These are phyloP conservation scores for Agrotis exclamationis DNA, from an alignment of 2,888 invertebrate species.

Conservation along the genomic window DNA sequence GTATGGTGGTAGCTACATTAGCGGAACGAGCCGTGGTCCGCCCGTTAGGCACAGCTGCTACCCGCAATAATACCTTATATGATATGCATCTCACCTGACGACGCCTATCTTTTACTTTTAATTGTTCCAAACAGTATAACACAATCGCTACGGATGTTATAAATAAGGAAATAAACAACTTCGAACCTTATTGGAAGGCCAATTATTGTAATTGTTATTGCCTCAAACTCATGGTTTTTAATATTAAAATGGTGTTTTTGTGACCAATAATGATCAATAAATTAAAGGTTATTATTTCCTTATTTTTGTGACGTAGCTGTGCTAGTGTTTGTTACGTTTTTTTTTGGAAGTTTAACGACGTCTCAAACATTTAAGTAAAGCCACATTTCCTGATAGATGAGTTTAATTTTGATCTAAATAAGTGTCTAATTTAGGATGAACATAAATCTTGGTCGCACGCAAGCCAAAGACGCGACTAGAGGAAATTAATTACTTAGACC, in stretches of 20 bases:
- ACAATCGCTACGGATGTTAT: constrained; percentile 3
- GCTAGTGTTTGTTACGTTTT: not conserved
- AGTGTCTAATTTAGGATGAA: constrained; percentile 13
- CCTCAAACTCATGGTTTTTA: not conserved
- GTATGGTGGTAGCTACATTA: constrained; percentile 63
- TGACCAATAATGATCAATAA: not conserved
- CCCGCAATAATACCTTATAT: constrained; percentile 67
- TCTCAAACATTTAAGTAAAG: not conserved
- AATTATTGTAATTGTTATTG: constrained; percentile 4
- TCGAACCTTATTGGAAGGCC: constrained; percentile 14
- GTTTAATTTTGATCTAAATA: constrained; percentile 23
- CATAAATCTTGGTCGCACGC: constrained; percentile 29
- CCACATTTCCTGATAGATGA: constrained; percentile 18
- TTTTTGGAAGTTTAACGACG: not conserved
- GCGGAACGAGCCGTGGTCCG: constrained; percentile 64
- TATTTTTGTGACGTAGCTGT: not conserved
- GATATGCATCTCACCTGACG: constrained; percentile 66
- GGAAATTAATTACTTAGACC: constrained; percentile 54
- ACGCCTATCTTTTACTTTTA: constrained; percentile 44
- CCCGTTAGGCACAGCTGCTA: constrained; percentile 71
- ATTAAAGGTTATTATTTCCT: not conserved
- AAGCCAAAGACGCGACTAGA: constrained; percentile 27
- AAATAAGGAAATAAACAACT: constrained; percentile 38
- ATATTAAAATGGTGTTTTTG: not conserved
- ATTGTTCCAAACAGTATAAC: constrained; percentile 34